A percentile compares a stretch with the other conserved stretches of the same genome.
These are phyloP conservation scores for Isaurus tuberculatus DNA, from an alignment of 92 coral and sea anemone species.

Conservation along the genomic window DNA sequence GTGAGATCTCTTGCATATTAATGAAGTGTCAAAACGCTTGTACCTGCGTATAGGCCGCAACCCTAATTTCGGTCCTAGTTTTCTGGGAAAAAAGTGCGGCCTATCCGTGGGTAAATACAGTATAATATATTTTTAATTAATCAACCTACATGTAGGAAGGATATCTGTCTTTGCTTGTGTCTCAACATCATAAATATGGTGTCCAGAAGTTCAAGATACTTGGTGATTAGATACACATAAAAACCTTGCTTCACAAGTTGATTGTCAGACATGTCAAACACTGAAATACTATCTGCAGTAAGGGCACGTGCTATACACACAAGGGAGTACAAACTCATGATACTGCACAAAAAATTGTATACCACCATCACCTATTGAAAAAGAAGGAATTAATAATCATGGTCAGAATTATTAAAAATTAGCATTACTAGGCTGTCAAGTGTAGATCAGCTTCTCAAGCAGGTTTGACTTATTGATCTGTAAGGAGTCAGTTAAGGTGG, in stretches of 20 bases:
- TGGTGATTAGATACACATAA: conserved; percentile 78
- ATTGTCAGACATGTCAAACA: conserved; percentile 68
- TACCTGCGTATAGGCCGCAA: too few species aligned
- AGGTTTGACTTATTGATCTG: too few species aligned
- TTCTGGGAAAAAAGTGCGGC: too few species aligned
- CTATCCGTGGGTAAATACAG: too few species aligned
- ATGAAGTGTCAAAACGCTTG: too few species aligned
- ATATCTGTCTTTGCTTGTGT: conserved; percentile 88
- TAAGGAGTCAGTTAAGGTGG: too few species aligned
- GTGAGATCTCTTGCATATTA: too few species aligned
- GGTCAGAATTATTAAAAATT: too few species aligned
- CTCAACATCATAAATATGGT: conserved; percentile 94
- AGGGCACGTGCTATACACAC: conserved; percentile 49
- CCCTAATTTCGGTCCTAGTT: too few species aligned
- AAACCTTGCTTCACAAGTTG: conserved; percentile 78
- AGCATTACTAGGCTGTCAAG: too few species aligned
- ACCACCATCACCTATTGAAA: conserved; percentile 72
- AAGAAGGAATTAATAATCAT: not conserved
- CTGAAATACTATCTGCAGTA: conserved; percentile 51
- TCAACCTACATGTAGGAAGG: conserved; percentile 54
- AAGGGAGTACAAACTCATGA: conserved; percentile 81
- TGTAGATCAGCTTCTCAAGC: too few species aligned
- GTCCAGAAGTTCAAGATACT: conserved; percentile 83
- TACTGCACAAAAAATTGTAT: conserved; percentile 94
- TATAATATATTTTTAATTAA: too few species aligned